These are phyloP conservation scores for Acropora tenuis DNA, from an alignment of 64 coral and sea anemone species.

Conservation along the genomic window DNA sequence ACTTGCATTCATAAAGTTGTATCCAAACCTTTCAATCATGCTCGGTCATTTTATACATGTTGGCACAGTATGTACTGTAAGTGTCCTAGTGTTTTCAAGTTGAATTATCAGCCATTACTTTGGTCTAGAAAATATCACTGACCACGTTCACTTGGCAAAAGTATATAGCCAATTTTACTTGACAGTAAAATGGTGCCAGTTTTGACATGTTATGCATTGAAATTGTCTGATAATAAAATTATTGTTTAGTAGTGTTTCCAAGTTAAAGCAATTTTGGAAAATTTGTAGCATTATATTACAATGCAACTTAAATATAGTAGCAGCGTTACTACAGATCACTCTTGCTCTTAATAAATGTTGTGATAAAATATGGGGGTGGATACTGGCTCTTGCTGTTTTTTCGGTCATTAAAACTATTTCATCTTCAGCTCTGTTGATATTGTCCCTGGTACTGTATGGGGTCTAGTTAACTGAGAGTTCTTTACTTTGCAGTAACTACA, in stretches of 20 bases:
- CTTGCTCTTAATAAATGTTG: slow-evolving; percentile 13
- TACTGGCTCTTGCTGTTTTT: slow-evolving; percentile 6
- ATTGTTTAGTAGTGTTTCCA: slow-evolving; percentile 3
- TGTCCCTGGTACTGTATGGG: background rate
- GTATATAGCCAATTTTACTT: background rate
- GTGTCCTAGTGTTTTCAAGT: background rate
- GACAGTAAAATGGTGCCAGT: slow-evolving; percentile 1
- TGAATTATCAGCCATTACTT: slow-evolving; percentile 10
- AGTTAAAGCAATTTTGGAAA: slow-evolving; percentile 5
- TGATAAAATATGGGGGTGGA: slow-evolving; percentile 8
- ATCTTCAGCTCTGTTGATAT: background rate
- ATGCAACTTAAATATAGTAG: slow-evolving; percentile 14
- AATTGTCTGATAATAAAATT: background rate
- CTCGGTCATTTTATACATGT: slow-evolving; percentile 5
- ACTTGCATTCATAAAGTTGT: slow-evolving; percentile 6
- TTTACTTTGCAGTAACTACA: background rate
- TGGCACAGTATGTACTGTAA: slow-evolving; percentile 6
- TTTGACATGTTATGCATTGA: slow-evolving; percentile 7
- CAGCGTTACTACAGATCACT: background rate
- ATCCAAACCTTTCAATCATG: slow-evolving; percentile 9
- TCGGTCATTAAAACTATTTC: slow-evolving; percentile 5
- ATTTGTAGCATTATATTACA: slow-evolving; percentile 1
- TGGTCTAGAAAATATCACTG: slow-evolving; percentile 7
- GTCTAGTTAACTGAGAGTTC: slow-evolving; percentile 11
- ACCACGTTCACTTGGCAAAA: slow-evolving; percentile 1